Percentiles rank a stretch among this genome's conserved stretches.
Conservation (phyloP, 2,797 vertebrate species). For the Premnoplex brunnescens region DNA sequence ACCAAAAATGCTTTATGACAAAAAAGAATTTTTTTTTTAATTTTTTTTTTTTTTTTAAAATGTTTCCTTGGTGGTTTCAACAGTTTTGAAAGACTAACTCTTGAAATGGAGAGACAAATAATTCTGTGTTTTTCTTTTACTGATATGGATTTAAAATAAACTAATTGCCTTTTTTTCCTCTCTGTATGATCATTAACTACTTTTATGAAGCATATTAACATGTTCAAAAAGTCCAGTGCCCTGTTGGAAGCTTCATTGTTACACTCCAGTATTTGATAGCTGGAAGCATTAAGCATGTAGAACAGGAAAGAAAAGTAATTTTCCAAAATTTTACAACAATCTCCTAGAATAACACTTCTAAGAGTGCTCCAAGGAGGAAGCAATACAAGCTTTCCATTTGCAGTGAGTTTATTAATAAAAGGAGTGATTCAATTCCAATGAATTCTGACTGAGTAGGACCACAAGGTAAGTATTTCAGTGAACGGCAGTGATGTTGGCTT, state of each 20-base stretch:
- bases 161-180: not conserved
- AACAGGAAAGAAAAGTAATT: constrained; percentile 12
- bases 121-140: not conserved
- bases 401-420: not conserved
- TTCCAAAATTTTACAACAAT: not conserved
- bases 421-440: not conserved
- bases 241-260: not conserved
- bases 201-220: not conserved
- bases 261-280: not conserved
- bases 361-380: not conserved
- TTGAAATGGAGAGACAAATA: not conserved
- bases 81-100: not conserved
- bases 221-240: not conserved
- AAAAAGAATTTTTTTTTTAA: not conserved
- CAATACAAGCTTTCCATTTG: not conserved
- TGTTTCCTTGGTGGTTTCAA: not conserved
- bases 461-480: not conserved
- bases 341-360: not conserved
- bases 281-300: not conserved
- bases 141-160: not conserved
- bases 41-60: not conserved
- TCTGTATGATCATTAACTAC: not conserved
- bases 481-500: not conserved
- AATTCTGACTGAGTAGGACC: not conserved
- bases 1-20: not conserved